These are phyloP conservation scores for Rhabdornis inornatus DNA, from an alignment of 2,113 vertebrate genomes.

Conservation along the genomic window DNA sequence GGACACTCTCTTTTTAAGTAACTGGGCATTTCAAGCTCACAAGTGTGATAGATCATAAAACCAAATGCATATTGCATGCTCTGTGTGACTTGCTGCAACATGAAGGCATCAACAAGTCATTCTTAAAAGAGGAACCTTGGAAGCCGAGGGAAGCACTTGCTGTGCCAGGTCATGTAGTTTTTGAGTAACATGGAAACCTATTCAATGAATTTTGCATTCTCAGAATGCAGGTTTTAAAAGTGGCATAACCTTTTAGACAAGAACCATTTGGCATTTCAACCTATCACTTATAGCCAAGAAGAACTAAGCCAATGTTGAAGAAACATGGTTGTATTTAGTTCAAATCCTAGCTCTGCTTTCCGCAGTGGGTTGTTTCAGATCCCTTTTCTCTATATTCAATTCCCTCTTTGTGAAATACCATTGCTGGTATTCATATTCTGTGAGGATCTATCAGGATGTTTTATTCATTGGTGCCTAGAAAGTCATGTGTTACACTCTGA, in stretches of 20 bases:
- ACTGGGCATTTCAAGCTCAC: not conserved
- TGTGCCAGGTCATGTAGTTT: not conserved
- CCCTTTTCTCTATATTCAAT: not conserved
- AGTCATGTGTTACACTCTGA: not conserved
- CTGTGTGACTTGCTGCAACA: not conserved
- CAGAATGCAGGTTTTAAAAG: not conserved
- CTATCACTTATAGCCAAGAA: not conserved
- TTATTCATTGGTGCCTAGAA: not conserved
- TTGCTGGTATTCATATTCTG: not conserved
- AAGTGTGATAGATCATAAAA: not conserved
- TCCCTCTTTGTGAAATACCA: not conserved
- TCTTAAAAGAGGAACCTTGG: not conserved
- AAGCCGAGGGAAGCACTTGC: not conserved
- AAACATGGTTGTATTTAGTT: not conserved
- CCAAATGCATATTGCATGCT: not conserved
- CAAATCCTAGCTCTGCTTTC: not conserved
- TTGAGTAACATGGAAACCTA: not conserved
- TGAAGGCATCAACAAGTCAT: not conserved
- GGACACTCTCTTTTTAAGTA: not conserved
- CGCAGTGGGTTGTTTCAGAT: not conserved
- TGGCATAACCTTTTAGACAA: not conserved
- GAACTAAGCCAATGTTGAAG: not conserved
- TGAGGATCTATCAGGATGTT: not conserved
- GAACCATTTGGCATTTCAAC: not conserved
- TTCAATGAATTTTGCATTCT: not conserved